Conservation (phyloP, 2,797 vertebrate species). For the Sebastes vulpes region DNA sequence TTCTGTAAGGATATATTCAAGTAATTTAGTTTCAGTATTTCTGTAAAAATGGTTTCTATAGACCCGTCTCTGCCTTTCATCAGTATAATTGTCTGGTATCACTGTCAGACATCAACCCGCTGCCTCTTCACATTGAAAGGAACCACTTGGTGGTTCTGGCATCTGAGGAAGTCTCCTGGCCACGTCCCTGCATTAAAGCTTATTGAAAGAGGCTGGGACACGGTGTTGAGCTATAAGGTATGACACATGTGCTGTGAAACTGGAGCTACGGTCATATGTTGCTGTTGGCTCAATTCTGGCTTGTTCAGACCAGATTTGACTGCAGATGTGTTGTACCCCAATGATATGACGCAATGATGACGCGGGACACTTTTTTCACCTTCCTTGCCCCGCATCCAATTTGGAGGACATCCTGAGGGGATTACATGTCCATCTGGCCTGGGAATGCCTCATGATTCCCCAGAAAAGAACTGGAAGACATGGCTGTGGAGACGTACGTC, state of each 20-base stretch:
- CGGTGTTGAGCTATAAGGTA: neutral
- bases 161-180: neutral
- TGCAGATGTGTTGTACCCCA: neutral
- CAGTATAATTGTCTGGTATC: neutral
- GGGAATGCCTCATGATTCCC: slow-evolving; percentile 15
- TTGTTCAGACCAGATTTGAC: neutral
- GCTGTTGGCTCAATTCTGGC: neutral
- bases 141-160: slow-evolving; percentile 2
- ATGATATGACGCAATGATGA: neutral
- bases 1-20: neutral
- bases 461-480: slow-evolving; percentile 3
- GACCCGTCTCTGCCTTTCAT: neutral
- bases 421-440: slow-evolving; percentile 32
- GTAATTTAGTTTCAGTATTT: neutral
- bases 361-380: neutral
- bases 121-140: neutral
- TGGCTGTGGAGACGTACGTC: neutral
- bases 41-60: neutral
- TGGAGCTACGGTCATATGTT: neutral
- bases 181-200: neutral
- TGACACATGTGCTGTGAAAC: neutral
- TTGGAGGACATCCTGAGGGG: neutral
- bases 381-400: neutral
- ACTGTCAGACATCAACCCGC: neutral
- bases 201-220: neutral